Evolutionary conservation across 2,888 invertebrate species (phyloP), one percentile per base, ranked within the genome.

Genomic region (Agrochola circellaris): DNA sequence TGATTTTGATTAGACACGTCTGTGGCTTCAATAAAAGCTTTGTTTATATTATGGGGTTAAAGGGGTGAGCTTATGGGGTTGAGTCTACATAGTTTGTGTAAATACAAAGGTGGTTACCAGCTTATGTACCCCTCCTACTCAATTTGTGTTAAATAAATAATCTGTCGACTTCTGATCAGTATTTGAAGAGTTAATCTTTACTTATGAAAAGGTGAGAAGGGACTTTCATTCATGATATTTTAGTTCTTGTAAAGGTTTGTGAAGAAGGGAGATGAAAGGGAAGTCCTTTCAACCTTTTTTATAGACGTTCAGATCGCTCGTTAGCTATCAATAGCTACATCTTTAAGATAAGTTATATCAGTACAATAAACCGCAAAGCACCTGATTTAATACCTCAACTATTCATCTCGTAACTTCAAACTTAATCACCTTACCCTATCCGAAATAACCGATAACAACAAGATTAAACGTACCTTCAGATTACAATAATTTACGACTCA

Each of bases 401-500:
- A 80, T 73, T 45, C 13, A 66, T 72, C 45, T 75, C 54, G 38
- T 2, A 73, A 58, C 30, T 56, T 68, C 26, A 66, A 74, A 72
- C 72, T 58, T 61, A 87, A 87, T 86, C 73, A 82, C 75, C 64
- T 30, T 74, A 75, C 60, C 54, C 42, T 66, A 83, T 76, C 67
- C 74, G 26, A 76, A 83, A 79, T 86, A 81, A 82, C 69, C 79
- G 84, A 87, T 86, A 82, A 81, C 75, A 73, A 74, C 76, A 61
- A 82, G 84, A 86, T 87, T 84, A 78, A 76, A 65, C 67, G 64
- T 62, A 84, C 79, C 75, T 80, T 81, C 78, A 72, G 87, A 83
- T 88, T 86, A 88, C 83, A 80, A 86, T 84, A 88, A 88, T 86
- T 88, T 81, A 88, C 83, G 83, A 77, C 76, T 74, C 72, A 68